These are phyloP conservation scores for Epicauta chinensis DNA, from an alignment of 1,140 invertebrate species.

Conservation along the genomic window DNA sequence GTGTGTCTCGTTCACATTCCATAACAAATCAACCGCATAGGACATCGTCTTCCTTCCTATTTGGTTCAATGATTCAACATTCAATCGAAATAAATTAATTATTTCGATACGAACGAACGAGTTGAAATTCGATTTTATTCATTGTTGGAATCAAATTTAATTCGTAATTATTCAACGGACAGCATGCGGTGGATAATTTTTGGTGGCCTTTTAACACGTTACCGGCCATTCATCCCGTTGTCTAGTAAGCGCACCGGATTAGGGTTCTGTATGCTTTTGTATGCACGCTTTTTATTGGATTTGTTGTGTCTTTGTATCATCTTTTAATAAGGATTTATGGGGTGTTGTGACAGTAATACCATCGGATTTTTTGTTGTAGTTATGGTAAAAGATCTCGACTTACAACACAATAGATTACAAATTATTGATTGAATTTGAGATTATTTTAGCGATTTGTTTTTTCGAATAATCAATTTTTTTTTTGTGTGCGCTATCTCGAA, in stretches of 20 bases:
- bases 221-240: slow-evolving; percentile 14
- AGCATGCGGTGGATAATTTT: too few species aligned
- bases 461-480: background rate
- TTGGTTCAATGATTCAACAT: background rate
- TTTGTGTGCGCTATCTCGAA: background rate
- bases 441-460: background rate
- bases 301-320: slow-evolving; percentile 29
- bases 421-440: background rate
- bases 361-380: slow-evolving; percentile 18
- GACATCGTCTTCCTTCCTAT: background rate
- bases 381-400: background rate
- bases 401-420: background rate
- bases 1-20: slow-evolving; percentile 1
- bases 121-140: too few species aligned
- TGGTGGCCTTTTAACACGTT: too few species aligned
- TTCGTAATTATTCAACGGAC: too few species aligned
- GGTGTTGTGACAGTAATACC: slow-evolving; percentile 33
- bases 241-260: slow-evolving; percentile 16
- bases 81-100: too few species aligned
- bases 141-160: too few species aligned
- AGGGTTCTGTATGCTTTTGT: slow-evolving; percentile 31
- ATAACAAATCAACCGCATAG: too few species aligned
- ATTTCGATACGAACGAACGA: too few species aligned
- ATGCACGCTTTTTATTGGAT: slow-evolving; percentile 33
- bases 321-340: slow-evolving; percentile 34